Percentiles rank a stretch among this genome's conserved stretches.
phyloP scores from a whole-genome alignment of 2,113 vertebrate genomes.

The Tachysurus fulvidraco region DNA sequence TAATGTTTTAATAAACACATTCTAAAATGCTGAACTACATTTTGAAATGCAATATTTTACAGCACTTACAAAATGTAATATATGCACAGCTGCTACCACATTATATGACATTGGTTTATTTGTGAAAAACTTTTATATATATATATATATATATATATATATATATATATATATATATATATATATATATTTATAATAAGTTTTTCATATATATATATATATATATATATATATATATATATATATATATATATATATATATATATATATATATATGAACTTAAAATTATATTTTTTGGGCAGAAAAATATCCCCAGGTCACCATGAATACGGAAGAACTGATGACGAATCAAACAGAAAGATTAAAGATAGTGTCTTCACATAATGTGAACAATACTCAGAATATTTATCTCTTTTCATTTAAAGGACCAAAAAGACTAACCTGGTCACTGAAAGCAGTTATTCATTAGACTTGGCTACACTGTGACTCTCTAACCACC shows the following conservation, averaged over 20 bases:
- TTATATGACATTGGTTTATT: neutral
- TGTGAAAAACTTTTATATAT: neutral
- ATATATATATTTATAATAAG: too few relatives aligned
- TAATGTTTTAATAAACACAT: too few relatives aligned
- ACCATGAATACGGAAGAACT: conserved; percentile 1
- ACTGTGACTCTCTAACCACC: neutral
- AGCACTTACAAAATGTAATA: neutral
- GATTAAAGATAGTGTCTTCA: neutral
- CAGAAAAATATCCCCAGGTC: neutral
- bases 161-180: too few relatives aligned
- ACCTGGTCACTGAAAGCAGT: neutral
- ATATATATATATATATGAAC: too few relatives aligned
- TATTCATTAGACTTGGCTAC: neutral
- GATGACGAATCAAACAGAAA: neutral
- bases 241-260: too few relatives aligned
- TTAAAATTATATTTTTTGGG: too few relatives aligned
- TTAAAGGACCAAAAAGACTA: neutral
- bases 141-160: too few relatives aligned
- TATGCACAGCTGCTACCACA: neutral
- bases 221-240: too few relatives aligned
- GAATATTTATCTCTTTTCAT: neutral
- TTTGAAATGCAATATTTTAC: too few relatives aligned
- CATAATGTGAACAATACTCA: neutral
- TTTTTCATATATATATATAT: too few relatives aligned
- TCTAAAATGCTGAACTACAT: neutral